Conservation (phyloP, 2,888 invertebrate genomes). For the Chaetoderma sp. region DNA sequence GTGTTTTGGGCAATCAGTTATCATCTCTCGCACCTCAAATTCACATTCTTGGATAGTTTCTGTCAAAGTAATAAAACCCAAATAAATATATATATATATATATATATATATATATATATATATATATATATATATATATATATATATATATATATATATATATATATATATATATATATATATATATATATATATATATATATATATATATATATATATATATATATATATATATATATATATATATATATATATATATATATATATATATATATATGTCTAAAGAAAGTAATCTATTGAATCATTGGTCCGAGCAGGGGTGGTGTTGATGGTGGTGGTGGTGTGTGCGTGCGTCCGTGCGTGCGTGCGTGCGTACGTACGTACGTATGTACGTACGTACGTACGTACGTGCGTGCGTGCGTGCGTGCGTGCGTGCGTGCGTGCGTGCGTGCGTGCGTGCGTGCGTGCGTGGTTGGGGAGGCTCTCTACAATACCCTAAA, state of each 20-base stretch:
- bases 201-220: slow-evolving; percentile 7
- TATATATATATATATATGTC: too few species aligned
- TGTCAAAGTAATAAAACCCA: background rate
- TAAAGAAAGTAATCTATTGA: too few species aligned
- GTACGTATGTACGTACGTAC: background rate
- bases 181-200: slow-evolving; percentile 7
- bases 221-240: slow-evolving; percentile 9
- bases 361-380: background rate
- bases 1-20: background rate
- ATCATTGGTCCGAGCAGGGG: too few species aligned
- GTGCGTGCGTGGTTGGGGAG: background rate
- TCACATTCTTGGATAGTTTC: background rate
- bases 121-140: background rate
- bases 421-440: background rate
- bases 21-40: background rate
- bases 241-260: slow-evolving; percentile 9
- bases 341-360: too few species aligned
- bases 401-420: background rate
- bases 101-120: background rate
- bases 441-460: background rate
- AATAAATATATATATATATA: background rate
- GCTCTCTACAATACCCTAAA: background rate
- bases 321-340: background rate
- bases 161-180: slow-evolving; percentile 4
- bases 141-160: slow-evolving; percentile 4